Evolutionary conservation across 2,888 invertebrate species (phyloP).

Genomic region (Oxycera nigricornis): DNA sequence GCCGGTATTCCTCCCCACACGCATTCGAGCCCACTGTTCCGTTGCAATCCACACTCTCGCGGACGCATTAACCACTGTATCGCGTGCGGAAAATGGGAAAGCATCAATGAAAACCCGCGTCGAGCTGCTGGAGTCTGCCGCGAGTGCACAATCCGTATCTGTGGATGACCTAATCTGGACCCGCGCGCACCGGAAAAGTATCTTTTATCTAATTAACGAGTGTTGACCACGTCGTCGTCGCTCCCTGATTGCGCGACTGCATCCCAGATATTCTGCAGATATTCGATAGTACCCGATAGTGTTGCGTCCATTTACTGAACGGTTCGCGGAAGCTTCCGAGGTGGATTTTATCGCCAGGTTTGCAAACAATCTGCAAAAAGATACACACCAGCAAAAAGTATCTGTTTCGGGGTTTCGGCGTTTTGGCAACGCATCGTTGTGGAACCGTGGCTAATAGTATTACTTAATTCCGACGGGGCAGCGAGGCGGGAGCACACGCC

Average conservation of each 20-base stretch:
- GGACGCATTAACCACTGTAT: slow-evolving; percentile 3
- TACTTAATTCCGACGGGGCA: slow-evolving; percentile 16
- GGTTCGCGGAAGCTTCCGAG: neutral
- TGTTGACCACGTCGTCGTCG: too few species aligned
- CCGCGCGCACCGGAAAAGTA: too few species aligned
- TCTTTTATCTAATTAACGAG: too few species aligned
- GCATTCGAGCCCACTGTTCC: slow-evolving; percentile 5
- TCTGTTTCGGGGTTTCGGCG: neutral
- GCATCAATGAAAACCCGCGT: too few species aligned
- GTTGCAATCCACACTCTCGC: slow-evolving; percentile 1
- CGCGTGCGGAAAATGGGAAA: neutral
- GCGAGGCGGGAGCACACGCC: neutral
- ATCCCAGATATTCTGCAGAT: too few species aligned
- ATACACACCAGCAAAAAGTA: neutral
- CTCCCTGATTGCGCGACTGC: too few species aligned
- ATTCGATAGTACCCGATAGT: neutral
- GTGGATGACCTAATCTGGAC: neutral
- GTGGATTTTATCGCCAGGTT: neutral
- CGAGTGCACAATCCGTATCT: too few species aligned
- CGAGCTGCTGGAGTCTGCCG: too few species aligned
- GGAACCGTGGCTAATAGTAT: slow-evolving; percentile 21
- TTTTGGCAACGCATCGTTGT: slow-evolving; percentile 30
- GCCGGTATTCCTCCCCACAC: neutral
- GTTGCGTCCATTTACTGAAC: neutral
- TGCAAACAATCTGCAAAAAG: neutral